Conservation (phyloP, 1,140 invertebrate genomes). For the Panulirus ornatus region DNA sequence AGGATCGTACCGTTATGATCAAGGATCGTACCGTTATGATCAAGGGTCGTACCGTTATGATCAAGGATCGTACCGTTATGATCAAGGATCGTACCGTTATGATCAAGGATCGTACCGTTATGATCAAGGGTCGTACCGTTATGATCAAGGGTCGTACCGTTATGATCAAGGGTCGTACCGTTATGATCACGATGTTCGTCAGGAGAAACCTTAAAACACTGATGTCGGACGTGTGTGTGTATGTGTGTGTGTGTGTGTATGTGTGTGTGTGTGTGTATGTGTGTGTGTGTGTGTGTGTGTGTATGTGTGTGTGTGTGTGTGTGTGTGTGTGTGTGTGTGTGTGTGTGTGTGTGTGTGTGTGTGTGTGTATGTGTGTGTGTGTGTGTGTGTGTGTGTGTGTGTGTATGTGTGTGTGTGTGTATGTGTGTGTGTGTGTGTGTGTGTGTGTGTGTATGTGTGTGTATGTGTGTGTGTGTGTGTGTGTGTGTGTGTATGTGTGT, state of each 20-base stretch:
- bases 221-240: background rate
- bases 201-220: background rate
- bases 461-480: too few species aligned
- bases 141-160: too few species aligned
- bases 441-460: background rate
- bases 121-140: too few species aligned
- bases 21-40: too few species aligned
- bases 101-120: too few species aligned
- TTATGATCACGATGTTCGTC: background rate
- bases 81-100: too few species aligned
- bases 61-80: too few species aligned
- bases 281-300: conserved; percentile 21
- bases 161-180: too few species aligned
- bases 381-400: background rate
- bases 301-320: conserved; percentile 13
- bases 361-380: conserved; percentile 1
- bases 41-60: too few species aligned
- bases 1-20: too few species aligned
- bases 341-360: conserved; percentile 15
- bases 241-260: background rate
- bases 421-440: conserved; percentile 34
- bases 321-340: background rate
- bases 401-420: conserved; percentile 22
- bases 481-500: too few species aligned
- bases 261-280: conserved; percentile 16